These are phyloP conservation scores for Drosophila guanche DNA, from an alignment of 1,140 invertebrate species.

Conservation along the genomic window DNA sequence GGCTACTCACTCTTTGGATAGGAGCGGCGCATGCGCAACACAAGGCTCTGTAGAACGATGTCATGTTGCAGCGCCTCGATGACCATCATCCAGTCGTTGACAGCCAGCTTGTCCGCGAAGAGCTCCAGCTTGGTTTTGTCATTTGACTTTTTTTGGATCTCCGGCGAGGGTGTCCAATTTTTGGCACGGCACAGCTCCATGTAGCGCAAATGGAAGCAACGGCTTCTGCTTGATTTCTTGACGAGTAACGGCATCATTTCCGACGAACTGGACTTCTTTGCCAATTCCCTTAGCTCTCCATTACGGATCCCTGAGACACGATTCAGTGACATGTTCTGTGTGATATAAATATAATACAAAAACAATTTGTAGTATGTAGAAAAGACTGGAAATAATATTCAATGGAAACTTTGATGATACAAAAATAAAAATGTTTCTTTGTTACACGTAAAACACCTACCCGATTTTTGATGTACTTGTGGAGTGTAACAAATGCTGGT, in stretches of 20 bases:
- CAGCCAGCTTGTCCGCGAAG: constrained; percentile 86
- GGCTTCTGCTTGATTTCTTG: constrained; percentile 71
- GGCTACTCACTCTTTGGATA: constrained; percentile 61
- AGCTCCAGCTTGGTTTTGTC: constrained; percentile 85
- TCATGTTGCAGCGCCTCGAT: constrained; percentile 86
- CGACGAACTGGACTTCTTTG: constrained; percentile 36
- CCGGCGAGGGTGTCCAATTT: constrained; percentile 66
- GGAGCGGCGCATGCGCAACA: constrained; percentile 83
- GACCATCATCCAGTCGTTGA: constrained; percentile 87
- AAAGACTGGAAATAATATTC: no score
- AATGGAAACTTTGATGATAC: no score
- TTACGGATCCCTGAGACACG: constrained; percentile 19
- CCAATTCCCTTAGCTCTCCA: constrained; percentile 15
- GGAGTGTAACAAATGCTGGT: no score
- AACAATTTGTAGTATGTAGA: no score
- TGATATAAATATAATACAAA: background rate
- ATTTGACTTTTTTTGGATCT: constrained; percentile 81
- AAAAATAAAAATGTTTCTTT: no score
- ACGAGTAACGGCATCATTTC: constrained; percentile 43
- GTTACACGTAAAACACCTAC: no score
- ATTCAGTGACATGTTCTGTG: constrained; percentile 42
- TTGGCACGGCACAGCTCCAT: constrained; percentile 77
- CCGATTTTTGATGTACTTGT: no score
- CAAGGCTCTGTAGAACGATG: constrained; percentile 85
- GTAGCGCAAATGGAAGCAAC: constrained; percentile 79